A percentile compares a stretch with the other conserved stretches of the same genome.
These are phyloP conservation scores for Drosophila lowei DNA, from an alignment of 1,140 invertebrate species.

Conservation along the genomic window DNA sequence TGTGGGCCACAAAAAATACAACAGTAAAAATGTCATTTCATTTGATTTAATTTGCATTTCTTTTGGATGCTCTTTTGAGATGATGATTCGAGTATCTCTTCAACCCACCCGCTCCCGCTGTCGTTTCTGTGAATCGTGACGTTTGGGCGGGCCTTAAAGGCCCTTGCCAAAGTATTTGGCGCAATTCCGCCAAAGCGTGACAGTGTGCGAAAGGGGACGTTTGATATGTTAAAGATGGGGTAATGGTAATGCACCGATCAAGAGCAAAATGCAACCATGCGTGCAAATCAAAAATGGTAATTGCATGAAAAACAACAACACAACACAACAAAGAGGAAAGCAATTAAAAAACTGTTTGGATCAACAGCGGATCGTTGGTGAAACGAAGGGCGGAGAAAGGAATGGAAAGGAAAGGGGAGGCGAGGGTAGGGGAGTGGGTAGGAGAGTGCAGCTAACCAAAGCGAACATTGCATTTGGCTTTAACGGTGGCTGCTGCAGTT, in stretches of 20 bases:
- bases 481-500: conserved; percentile 39
- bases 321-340: conserved; percentile 25
- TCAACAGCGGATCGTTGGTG: not conserved
- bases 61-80: conserved; percentile 23
- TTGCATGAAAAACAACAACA: conserved; percentile 16
- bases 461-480: conserved; percentile 53
- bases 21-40: conserved; percentile 7
- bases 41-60: conserved; percentile 35
- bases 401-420: conserved; percentile 11
- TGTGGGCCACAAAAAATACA: conserved; percentile 29
- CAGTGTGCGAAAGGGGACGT: conserved; percentile 14
- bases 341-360: conserved; percentile 33
- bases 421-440: conserved; percentile 2
- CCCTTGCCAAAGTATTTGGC: conserved; percentile 72
- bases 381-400: not conserved
- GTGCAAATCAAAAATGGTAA: conserved; percentile 70
- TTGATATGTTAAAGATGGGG: too few species aligned
- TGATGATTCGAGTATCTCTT: conserved; percentile 16
- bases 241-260: not conserved
- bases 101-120: not conserved
- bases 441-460: conserved; percentile 59
- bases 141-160: conserved; percentile 28
- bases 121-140: conserved; percentile 4
- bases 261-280: conserved; percentile 43
- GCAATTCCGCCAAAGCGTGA: conserved; percentile 74